A percentile compares a stretch with the other conserved stretches of the same genome.
Evolutionary conservation across 2,797 vertebrate species (phyloP).

Genomic region (Takifugu rubripes): DNA sequence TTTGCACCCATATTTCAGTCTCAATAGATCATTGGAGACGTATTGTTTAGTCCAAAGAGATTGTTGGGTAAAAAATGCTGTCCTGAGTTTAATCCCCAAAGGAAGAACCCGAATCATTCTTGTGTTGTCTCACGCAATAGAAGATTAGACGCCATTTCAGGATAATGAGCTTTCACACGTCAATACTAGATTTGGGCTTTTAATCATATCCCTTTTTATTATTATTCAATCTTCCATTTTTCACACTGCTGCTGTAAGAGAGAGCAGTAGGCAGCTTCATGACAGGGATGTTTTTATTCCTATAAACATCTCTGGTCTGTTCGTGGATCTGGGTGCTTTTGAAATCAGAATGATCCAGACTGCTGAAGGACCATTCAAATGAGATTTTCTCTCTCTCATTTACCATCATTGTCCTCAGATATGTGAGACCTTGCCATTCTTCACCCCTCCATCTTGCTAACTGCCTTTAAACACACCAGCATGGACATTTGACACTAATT

Average conservation of each 20-base stretch:
- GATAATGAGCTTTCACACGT: slow-evolving; percentile 49
- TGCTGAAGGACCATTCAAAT: not conserved
- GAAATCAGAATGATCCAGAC: slow-evolving; percentile 20
- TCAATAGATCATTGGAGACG: too few relatives aligned
- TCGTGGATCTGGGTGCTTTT: not conserved
- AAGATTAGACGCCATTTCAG: slow-evolving; percentile 18
- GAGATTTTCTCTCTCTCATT: not conserved
- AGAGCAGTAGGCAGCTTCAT: slow-evolving; percentile 16
- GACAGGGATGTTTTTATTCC: too few relatives aligned
- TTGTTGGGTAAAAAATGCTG: too few relatives aligned
- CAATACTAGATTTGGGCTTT: slow-evolving; percentile 28
- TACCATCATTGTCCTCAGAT: slow-evolving; percentile 5
- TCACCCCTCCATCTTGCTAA: slow-evolving; percentile 7
- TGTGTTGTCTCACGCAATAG: slow-evolving; percentile 9
- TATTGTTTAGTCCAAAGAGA: too few relatives aligned
- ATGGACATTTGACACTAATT: slow-evolving; percentile 41
- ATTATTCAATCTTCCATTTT: slow-evolving; percentile 40
- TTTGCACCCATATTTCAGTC: too few relatives aligned
- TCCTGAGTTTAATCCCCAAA: too few relatives aligned
- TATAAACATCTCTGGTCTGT: slow-evolving; percentile 8
- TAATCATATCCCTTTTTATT: slow-evolving; percentile 31
- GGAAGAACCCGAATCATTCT: not conserved
- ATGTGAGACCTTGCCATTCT: slow-evolving; percentile 10
- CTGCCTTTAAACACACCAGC: slow-evolving; percentile 22
- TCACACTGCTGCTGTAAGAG: slow-evolving; percentile 26